Percentiles rank a stretch among this genome's conserved stretches.
phyloP scores from a whole-genome alignment of 2,797 vertebrate species.

The Bradypus variegatus region DNA sequence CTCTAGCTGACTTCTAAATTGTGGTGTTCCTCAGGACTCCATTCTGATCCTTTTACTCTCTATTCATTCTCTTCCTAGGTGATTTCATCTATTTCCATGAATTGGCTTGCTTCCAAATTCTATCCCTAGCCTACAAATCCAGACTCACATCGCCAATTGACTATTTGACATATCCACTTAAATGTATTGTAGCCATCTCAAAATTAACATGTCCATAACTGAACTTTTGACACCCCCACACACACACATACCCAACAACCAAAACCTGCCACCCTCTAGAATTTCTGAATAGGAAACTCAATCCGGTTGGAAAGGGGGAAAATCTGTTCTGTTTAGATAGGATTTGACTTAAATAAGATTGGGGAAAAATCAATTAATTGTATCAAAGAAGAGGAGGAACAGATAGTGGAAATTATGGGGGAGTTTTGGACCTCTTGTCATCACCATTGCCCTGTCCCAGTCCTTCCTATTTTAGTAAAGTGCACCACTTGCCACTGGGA shows the following conservation, averaged over 20 bases:
- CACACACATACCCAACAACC: background rate
- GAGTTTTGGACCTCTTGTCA: background rate
- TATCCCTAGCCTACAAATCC: background rate
- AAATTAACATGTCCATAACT: background rate
- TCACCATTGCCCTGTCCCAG: background rate
- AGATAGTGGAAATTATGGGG: background rate
- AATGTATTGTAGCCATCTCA: slow-evolving; percentile 22
- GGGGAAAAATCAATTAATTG: background rate
- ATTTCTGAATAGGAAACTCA: background rate
- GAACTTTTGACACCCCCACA: background rate
- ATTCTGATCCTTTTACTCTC: background rate
- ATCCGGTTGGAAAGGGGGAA: background rate
- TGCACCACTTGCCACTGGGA: background rate
- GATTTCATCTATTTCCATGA: slow-evolving; percentile 13
- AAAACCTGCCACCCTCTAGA: background rate
- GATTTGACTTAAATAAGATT: background rate
- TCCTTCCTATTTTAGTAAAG: background rate
- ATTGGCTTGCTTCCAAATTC: slow-evolving; percentile 34
- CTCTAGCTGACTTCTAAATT: background rate
- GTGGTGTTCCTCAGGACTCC: background rate
- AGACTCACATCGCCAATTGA: background rate
- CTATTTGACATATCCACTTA: background rate
- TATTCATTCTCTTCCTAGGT: background rate
- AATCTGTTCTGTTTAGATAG: background rate
- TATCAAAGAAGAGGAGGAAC: background rate